Evolutionary conservation across 1,140 invertebrate species (phyloP), one percentile per base, ranked within the genome.

Genomic region (Aricia agestis): DNA sequence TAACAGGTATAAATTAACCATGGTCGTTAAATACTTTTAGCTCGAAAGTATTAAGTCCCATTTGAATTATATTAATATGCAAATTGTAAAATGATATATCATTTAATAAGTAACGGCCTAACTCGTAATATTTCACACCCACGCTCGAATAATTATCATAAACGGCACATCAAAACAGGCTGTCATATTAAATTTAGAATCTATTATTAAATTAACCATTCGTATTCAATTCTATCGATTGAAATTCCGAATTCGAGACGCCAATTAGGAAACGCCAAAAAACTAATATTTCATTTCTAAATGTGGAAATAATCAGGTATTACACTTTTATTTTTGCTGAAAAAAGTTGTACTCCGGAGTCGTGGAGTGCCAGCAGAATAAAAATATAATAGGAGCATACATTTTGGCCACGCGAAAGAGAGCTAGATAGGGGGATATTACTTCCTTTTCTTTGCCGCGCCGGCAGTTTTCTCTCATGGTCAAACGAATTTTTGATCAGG

Each of bases 31-130:
- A 52, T 13, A 52, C 45, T 4, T 52, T 11, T 1, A 13, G n/a
- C 42, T 45, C 1, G 9, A 45, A 45, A 52, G 45, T 13, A 19
- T 63, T 19, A 63, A 63, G 10, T 19, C 59, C 7, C 59, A 25
- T 63, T 63, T 63, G 59, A 63, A 63, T 52, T 52, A 52, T 70
- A 85, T 82, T 78, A 80, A 77, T 75, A 81, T 82, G 80, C 78
- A 82, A 84, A 84, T 82, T 68, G 74, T 68, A 36, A 69, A 72
- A 81, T 82, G 78, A 84, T 74, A 82, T 78, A 83, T 78, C 78
- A 79, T 77, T 83, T 82, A 82, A 80, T 82, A 78, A 74, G 74
- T 86, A 83, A 85, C 83, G 86, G 83, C 83, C 80, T 81, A 73
- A 75, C 68, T 74, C 73, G 13, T 78, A 84, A 85, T 86, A 86